phyloP scores from a whole-genome alignment of 2,797 vertebrate species.

The Aplochiton taeniatus region DNA sequence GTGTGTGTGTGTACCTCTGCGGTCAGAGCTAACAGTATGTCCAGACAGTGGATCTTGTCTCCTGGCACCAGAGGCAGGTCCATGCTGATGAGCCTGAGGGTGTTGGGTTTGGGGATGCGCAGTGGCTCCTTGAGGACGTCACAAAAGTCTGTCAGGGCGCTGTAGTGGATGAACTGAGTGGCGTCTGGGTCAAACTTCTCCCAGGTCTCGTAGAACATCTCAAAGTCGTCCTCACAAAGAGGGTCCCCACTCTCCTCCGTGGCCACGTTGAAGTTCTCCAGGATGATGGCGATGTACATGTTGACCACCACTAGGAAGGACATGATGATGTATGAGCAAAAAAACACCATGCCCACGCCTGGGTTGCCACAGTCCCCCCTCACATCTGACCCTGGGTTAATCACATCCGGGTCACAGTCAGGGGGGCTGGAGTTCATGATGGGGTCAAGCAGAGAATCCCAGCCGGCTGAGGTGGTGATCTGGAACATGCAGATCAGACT shows the following conservation, averaged over 20 bases:
- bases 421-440: constrained; percentile 86
- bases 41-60: constrained; percentile 94
- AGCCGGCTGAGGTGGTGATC: constrained; percentile 94
- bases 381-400: constrained; percentile 82
- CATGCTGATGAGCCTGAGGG: constrained; percentile 86
- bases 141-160: constrained; percentile 88
- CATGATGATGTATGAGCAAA: constrained; percentile 93
- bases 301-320: constrained; percentile 94
- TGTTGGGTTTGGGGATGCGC: constrained; percentile 90
- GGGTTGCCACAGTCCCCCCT: constrained; percentile 88
- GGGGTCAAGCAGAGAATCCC: constrained; percentile 89
- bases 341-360: constrained; percentile 86
- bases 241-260: constrained; percentile 91
- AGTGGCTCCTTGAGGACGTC: constrained; percentile 89
- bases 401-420: constrained; percentile 79
- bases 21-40: constrained; percentile 92
- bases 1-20: constrained; percentile 71
- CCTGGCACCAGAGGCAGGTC: constrained; percentile 92
- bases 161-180: constrained; percentile 90
- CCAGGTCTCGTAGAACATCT: constrained; percentile 97
- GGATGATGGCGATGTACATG: constrained; percentile 96
- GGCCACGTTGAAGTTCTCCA: constrained; percentile 95
- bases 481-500: constrained; percentile 94
- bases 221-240: constrained; percentile 90
- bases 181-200: constrained; percentile 94